Conservation (phyloP, 53 echinoderm and acorn worm genomes). For the Stichopus horrens region DNA sequence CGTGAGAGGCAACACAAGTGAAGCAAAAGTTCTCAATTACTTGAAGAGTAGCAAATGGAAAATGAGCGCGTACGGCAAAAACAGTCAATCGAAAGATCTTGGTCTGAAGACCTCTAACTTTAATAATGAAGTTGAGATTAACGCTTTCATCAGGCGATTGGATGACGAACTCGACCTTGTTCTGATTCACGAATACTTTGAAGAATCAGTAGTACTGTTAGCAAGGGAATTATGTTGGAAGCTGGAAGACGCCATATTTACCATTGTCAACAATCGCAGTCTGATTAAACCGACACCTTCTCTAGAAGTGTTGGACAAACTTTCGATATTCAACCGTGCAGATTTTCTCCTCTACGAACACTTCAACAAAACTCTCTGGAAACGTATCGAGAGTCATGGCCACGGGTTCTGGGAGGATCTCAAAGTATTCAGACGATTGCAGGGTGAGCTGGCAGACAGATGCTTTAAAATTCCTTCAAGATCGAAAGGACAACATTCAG, state of each 20-base stretch:
- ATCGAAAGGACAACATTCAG: background rate
- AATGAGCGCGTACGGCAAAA: background rate
- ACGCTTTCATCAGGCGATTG: background rate
- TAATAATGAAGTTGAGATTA: background rate
- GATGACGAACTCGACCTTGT: constrained; percentile 7
- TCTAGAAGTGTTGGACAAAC: background rate
- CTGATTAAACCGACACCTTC: background rate
- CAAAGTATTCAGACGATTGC: background rate
- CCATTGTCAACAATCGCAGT: constrained; percentile 17
- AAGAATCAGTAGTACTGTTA: constrained; percentile 12
- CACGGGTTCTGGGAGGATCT: background rate
- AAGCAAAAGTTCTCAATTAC: background rate
- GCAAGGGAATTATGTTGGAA: constrained; percentile 8
- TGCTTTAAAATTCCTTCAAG: background rate
- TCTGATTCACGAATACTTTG: constrained; percentile 18
- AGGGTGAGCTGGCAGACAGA: background rate
- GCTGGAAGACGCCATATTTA: background rate
- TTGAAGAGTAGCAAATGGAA: constrained; percentile 2
- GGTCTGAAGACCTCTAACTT: constrained; percentile 6
- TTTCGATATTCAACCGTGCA: background rate
- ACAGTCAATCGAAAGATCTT: background rate
- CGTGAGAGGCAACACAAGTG: background rate
- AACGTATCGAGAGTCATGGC: background rate
- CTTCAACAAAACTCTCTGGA: constrained; percentile 25
- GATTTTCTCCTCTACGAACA: constrained; percentile 22